Base-by-base conservation (phyloP, 2,888 invertebrate genomes). In the Dasysyrphus tricinctus region DNA sequence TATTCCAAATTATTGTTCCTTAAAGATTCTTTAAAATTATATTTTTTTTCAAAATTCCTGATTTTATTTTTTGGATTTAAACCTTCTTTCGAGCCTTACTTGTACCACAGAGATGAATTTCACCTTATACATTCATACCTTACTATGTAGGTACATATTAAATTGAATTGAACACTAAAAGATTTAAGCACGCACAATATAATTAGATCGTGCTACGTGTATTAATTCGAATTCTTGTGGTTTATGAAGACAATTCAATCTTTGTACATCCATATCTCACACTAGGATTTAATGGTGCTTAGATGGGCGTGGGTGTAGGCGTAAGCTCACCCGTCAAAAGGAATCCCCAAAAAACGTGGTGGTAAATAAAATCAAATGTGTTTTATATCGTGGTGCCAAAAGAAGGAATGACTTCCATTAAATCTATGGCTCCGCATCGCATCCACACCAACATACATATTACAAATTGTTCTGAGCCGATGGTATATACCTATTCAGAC, bases 131-230 rank as follows among this genome's bases (percentile, higher is more conserved):
- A 24, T 24, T 2, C 24, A 1, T 24, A 24, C 24, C 24, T 2
- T 24, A 24, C 24, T 3, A 24, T 24, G n/a, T n/a, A n/a, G 1
- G 24, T 24, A 24, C 24, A 24, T 24, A 24, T 24, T 32, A 32
- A 32, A 42, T 69, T 51, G 69, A 80, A 76, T 72, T 76, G 61
- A 76, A 67, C 67, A 76, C 67, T 80, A 73, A 80, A 76, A 67
- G 76, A 84, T 80, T 80, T 72, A 76, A 80, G 73, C 80, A 80
- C 80, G 76, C 84, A 85, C 76, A 76, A 80, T 80, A 70, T 85
- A 85, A 85, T 85, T 81, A 81, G 56, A 57, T 81, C 61, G 42
- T 65, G 37, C 37, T 56, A 16, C 69, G 67, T 80, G 63, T 67
- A 59, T 74, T 70, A 61, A 59, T 47, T 73, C 39, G 56, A 67